These are phyloP conservation scores for Clangula hyemalis DNA, from an alignment of 2,797 vertebrate genomes.

Conservation along the genomic window DNA sequence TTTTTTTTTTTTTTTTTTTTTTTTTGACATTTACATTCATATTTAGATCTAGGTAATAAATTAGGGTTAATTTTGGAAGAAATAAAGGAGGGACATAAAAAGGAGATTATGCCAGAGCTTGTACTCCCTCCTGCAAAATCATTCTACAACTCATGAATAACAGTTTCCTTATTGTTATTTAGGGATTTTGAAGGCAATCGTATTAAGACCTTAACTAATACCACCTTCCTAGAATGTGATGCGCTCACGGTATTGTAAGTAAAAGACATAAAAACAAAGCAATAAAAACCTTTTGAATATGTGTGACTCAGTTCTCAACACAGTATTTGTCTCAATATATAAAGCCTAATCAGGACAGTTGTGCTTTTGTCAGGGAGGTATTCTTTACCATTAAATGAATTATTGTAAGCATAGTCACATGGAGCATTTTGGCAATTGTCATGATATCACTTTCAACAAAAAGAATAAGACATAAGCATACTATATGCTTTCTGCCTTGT, in stretches of 20 bases:
- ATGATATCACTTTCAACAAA: background rate
- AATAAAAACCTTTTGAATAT: constrained; percentile 22
- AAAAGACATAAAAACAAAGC: background rate
- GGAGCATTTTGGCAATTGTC: background rate
- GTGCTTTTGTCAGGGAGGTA: background rate
- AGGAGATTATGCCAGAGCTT: background rate
- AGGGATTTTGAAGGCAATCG: constrained; percentile 76
- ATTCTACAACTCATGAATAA: background rate
- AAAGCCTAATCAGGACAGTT: background rate
- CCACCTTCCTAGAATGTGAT: constrained; percentile 70
- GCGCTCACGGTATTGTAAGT: constrained; percentile 67
- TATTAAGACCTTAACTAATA: constrained; percentile 66
- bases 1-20: background rate
- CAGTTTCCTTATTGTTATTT: background rate
- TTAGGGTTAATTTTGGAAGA: background rate
- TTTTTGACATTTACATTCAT: background rate
- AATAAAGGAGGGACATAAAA: background rate
- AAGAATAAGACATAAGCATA: background rate
- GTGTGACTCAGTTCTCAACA: background rate
- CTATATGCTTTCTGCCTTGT: background rate
- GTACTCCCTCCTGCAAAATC: background rate
- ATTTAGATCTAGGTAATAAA: background rate
- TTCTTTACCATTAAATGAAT: constrained; percentile 21
- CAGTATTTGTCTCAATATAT: background rate
- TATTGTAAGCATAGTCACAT: background rate